Conservation (phyloP, 2,888 invertebrate species). For the Lissonota sp. region DNA sequence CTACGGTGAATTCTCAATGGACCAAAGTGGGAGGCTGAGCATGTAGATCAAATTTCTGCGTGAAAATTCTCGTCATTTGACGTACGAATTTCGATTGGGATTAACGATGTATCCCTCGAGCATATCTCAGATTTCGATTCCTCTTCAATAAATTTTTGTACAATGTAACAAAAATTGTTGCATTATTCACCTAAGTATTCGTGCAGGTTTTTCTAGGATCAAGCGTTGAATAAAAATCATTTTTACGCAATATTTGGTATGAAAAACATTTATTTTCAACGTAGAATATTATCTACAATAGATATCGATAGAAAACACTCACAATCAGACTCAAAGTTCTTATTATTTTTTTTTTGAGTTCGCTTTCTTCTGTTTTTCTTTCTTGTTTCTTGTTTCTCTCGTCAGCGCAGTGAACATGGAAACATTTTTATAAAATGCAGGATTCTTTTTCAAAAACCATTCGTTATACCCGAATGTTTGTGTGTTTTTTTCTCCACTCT, state of each 20-base stretch:
- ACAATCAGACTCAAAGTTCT: conserved; percentile 76
- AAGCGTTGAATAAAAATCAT: neutral
- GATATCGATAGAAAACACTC: conserved; percentile 79
- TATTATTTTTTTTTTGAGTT: conserved; percentile 61
- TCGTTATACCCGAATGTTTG: neutral
- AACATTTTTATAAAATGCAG: neutral
- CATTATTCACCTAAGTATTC: neutral
- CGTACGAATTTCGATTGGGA: neutral
- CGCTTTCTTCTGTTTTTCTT: conserved; percentile 10
- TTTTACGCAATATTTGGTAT: conserved; percentile 65
- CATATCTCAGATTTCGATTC: neutral
- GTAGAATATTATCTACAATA: conserved; percentile 77
- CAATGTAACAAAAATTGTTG: neutral
- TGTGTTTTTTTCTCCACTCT: neutral
- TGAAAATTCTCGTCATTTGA: neutral
- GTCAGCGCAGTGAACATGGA: neutral
- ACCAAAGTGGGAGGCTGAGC: neutral
- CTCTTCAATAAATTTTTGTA: neutral
- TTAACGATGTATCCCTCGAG: neutral
- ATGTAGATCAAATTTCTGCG: neutral
- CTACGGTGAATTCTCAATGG: neutral
- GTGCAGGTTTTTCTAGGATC: neutral
- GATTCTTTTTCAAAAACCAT: neutral
- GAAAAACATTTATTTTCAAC: conserved; percentile 82
- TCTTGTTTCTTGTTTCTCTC: conserved; percentile 1